These are phyloP conservation scores for Planococcus citri DNA, from an alignment of 1,140 invertebrate genomes.

Conservation along the genomic window DNA sequence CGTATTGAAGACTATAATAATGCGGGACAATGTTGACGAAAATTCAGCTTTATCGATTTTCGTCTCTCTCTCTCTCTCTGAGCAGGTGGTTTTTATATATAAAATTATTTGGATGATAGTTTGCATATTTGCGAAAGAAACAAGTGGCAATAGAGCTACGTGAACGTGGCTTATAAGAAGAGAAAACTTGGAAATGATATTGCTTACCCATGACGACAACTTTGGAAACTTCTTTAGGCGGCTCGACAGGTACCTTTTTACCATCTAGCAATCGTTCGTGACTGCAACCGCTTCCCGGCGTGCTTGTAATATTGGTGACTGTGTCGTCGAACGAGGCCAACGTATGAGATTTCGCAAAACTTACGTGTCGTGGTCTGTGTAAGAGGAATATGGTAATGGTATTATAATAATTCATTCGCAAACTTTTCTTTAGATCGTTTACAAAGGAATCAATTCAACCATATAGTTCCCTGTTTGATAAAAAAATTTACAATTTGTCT, in stretches of 20 bases:
- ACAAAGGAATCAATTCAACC: no score
- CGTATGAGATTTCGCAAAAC: conserved; percentile 74
- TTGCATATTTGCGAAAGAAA: no score
- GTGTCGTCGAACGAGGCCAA: conserved; percentile 64
- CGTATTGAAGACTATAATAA: neutral
- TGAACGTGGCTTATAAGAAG: no score
- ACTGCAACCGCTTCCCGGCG: conserved; percentile 40
- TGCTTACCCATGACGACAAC: conserved; percentile 33
- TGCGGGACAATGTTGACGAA: neutral
- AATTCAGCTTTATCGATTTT: neutral
- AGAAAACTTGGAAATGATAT: no score
- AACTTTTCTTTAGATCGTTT: no score
- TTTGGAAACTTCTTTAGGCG: conserved; percentile 28
- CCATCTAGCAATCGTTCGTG: conserved; percentile 57
- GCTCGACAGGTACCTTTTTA: conserved; percentile 39
- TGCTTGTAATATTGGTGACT: conserved; percentile 34
- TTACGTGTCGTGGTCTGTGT: conserved; percentile 71
- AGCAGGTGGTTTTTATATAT: neutral
- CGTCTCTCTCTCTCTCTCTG: no score
- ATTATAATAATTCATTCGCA: neutral
- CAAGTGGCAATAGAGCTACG: no score
- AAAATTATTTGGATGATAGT: neutral
- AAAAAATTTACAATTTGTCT: no score
- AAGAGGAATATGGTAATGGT: conserved; percentile 11
- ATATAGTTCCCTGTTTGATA: no score